Percentiles rank a stretch among this genome's conserved stretches.
Conservation (phyloP, 2,888 invertebrate species). For the Criorhina ranunculi region DNA sequence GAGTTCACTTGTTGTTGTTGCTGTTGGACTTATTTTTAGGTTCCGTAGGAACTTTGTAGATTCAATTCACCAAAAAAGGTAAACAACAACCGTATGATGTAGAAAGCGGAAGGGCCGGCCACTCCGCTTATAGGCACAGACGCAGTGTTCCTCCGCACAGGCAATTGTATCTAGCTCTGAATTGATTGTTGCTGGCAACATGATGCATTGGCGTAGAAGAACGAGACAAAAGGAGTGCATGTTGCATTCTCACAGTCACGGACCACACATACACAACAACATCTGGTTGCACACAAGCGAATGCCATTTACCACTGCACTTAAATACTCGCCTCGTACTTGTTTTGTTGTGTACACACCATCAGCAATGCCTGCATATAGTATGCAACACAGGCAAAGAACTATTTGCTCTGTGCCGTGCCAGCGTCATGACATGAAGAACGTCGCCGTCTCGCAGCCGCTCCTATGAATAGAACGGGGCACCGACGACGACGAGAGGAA, state of each 20-base stretch:
- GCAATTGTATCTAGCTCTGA: not conserved
- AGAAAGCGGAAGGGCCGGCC: constrained; percentile 34
- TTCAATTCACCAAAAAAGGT: constrained; percentile 41
- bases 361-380: constrained; percentile 41
- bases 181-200: constrained; percentile 59
- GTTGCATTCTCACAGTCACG: constrained; percentile 42
- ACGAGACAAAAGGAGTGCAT: constrained; percentile 62
- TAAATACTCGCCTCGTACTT: not conserved
- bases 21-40: constrained; percentile 60
- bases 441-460: constrained; percentile 58
- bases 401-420: constrained; percentile 37
- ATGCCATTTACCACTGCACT: constrained; percentile 51
- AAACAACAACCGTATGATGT: constrained; percentile 9
- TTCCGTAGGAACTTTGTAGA: constrained; percentile 17
- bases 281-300: constrained; percentile 53
- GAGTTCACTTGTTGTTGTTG: constrained; percentile 36
- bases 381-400: constrained; percentile 63
- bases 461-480: constrained; percentile 76
- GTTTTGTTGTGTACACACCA: constrained; percentile 9
- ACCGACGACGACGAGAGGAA: constrained; percentile 62
- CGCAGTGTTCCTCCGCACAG: not conserved
- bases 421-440: constrained; percentile 26
- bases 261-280: constrained; percentile 14
- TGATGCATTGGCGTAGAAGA: constrained; percentile 53
- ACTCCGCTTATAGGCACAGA: constrained; percentile 4